Evolutionary conservation across 1,140 invertebrate genomes (phyloP), one percentile per base, ranked within the genome.

Genomic region (Trissolcus basalis): DNA sequence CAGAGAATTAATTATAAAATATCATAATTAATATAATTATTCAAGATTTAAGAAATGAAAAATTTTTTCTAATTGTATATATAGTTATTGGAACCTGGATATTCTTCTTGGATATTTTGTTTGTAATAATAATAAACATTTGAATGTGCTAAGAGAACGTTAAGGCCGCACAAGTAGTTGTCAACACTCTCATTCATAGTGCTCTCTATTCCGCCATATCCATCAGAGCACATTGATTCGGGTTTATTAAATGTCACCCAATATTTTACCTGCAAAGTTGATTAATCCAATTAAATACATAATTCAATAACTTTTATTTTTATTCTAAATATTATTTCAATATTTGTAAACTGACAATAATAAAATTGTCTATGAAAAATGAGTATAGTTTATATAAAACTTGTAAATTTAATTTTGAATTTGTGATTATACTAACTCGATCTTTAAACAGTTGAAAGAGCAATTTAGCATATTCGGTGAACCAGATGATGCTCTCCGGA

Each of bases 171-270:
- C 43, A 86, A 54, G 73, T 89, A 90, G 36, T 80, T 70, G 27
- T 80, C 78, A 32, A 39, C 54, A 4, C 85, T 87, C 39, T 77
- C 77, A 61, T 71, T 55, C 63, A 79, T 70, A 45, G 84, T 63
- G 7, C 65, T 77, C 7, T 88, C 85, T 10, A 77, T 76, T 7
- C 79, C 77, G 6, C 81, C 82, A 77, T 90, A 89, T 4, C 85
- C 86, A n/a, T 56, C 16, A 3, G 61, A 54, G 41, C 85, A 86
- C 14, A 84, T 72, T 32, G 85, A 70, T 63, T 82, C 79, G 4
- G 88, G 89, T 59, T 91, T 90, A 61, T 90, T 90, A 50, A 91
- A 83, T 0, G 89, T 91, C 4, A 89, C 79, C 90, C 89, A 91
- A 69, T 82, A 80, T 83, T 90, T 90, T 5, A 89, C 85, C 85